Conservation (phyloP, 2,797 vertebrate genomes). For the Chelidonichthys spinosus region DNA sequence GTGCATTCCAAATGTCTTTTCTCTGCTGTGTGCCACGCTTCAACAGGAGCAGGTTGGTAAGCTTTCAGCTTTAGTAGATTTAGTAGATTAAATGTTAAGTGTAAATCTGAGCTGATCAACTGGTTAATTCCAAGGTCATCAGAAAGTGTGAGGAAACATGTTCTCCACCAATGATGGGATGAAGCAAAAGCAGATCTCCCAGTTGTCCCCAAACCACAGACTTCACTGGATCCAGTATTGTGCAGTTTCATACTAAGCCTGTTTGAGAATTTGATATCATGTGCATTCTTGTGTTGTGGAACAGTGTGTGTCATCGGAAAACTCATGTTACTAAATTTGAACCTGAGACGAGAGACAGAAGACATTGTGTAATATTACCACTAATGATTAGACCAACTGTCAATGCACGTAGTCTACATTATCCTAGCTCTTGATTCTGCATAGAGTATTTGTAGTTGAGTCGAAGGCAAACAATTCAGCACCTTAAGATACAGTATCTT, state of each 20-base stretch:
- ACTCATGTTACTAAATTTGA: constrained; percentile 7
- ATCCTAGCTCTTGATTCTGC: neutral
- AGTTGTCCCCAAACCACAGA: constrained; percentile 17
- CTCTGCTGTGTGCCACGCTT: constrained; percentile 1
- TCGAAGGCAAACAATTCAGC: neutral
- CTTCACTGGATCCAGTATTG: neutral
- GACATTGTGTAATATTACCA: neutral
- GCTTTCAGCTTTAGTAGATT: constrained; percentile 37
- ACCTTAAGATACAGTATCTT: neutral
- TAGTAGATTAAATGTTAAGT: constrained; percentile 42
- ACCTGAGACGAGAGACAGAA: neutral
- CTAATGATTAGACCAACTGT: neutral
- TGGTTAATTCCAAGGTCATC: constrained; percentile 49
- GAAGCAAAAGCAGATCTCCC: constrained; percentile 4
- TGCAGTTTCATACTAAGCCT: neutral
- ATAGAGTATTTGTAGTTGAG: neutral
- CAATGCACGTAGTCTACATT: neutral
- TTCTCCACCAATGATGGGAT: constrained; percentile 4
- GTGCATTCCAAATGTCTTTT: neutral
- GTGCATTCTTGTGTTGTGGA: constrained; percentile 14
- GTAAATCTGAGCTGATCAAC: constrained; percentile 55
- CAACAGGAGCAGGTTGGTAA: constrained; percentile 17
- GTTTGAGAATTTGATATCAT: constrained; percentile 14
- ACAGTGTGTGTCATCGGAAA: neutral
- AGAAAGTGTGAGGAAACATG: constrained; percentile 39